These are phyloP conservation scores for Microcebus lehilahytsara DNA, from an alignment of 2,113 vertebrate species.

Conservation along the genomic window DNA sequence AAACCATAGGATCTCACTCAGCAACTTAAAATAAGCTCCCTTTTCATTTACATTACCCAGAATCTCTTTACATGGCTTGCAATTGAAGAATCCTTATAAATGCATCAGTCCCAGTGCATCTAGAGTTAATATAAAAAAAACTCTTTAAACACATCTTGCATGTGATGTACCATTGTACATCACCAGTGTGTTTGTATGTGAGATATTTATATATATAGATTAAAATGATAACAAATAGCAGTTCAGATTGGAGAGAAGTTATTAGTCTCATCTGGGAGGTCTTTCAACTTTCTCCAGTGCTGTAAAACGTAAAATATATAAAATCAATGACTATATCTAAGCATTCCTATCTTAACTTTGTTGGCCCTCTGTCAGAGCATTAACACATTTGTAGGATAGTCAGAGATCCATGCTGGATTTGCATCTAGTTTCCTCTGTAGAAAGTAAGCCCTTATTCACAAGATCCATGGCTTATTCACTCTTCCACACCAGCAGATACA, in stretches of 20 bases:
- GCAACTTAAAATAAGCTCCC: not conserved
- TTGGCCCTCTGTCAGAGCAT: not conserved
- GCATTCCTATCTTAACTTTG: not conserved
- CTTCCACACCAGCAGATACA: not conserved
- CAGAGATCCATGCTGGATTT: not conserved
- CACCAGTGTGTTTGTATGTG: not conserved
- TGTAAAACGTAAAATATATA: not conserved
- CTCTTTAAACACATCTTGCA: not conserved
- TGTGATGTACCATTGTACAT: not conserved
- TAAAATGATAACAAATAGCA: not conserved
- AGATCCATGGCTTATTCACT: too few relatives aligned
- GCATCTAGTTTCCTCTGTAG: not conserved
- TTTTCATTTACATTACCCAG: not conserved
- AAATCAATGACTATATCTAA: not conserved
- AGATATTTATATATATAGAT: not conserved
- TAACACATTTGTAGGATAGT: not conserved
- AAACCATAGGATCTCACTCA: not conserved
- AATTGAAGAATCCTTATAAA: not conserved
- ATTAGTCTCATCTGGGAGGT: not conserved
- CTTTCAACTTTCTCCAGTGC: not conserved
- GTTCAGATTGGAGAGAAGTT: not conserved
- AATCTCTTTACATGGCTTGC: not conserved
- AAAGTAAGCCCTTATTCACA: not conserved
- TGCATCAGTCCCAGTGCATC: not conserved
- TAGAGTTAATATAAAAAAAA: not conserved